These are phyloP conservation scores for Tragelaphus imberbis DNA, from an alignment of 2,113 vertebrate species.

Conservation along the genomic window DNA sequence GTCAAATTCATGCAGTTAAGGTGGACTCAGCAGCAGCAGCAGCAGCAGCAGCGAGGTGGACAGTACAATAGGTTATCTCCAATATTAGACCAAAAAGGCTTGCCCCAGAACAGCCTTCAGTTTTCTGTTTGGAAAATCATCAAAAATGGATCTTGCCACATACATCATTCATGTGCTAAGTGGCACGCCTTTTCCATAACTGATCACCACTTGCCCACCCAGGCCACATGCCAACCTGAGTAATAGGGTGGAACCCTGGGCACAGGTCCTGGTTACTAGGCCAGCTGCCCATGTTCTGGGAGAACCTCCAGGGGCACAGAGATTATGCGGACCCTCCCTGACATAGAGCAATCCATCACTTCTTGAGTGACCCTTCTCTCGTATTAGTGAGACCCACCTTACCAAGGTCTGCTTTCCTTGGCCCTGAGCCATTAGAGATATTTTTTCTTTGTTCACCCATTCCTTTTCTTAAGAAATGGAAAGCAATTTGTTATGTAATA, in stretches of 20 bases:
- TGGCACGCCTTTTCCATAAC: not conserved
- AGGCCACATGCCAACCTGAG: not conserved
- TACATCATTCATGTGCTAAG: not conserved
- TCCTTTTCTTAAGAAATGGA: not conserved
- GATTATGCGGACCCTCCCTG: not conserved
- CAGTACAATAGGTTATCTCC: not conserved
- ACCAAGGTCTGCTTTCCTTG: not conserved
- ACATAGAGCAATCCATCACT: not conserved
- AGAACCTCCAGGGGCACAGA: not conserved
- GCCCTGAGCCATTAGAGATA: not conserved
- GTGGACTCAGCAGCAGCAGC: not conserved
- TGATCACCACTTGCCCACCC: not conserved
- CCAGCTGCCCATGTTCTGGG: not conserved
- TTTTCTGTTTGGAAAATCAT: not conserved
- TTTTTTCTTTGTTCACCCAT: not conserved
- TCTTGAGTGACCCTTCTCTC: not conserved
- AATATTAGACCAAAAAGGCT: not conserved
- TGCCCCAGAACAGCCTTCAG: not conserved
- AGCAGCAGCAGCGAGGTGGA: not conserved
- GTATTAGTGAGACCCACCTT: not conserved
- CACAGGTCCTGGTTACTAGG: not conserved
- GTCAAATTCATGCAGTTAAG: not conserved
- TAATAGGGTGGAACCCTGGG: not conserved
- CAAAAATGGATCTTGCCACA: not conserved
- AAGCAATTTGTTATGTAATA: not conserved